Percentiles rank a stretch among this genome's conserved stretches.
These are phyloP conservation scores for Cricetomys ansorgei DNA, from an alignment of 2,113 vertebrate species.

Conservation along the genomic window DNA sequence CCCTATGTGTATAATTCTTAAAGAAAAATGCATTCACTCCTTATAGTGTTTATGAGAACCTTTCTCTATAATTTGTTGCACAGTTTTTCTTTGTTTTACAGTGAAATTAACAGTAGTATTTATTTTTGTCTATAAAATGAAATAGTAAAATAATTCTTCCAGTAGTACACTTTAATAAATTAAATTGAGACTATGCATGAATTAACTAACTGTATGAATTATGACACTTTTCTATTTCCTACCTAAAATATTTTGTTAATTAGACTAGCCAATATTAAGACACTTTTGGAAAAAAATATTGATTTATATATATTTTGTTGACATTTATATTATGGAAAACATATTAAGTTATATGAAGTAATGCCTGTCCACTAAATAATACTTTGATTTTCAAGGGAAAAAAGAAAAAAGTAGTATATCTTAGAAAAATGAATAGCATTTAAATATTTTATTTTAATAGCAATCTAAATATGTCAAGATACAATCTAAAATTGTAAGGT, in stretches of 20 bases:
- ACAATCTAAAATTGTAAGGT: background rate
- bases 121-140: background rate
- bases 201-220: conserved; percentile 83
- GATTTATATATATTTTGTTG: background rate
- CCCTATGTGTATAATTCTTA: background rate
- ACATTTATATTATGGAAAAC: background rate
- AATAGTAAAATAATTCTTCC: background rate
- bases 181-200: conserved; percentile 83
- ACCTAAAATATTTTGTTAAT: too few relatives aligned
- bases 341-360: background rate
- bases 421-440: background rate
- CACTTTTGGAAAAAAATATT: too few relatives aligned
- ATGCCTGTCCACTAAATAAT: background rate
- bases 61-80: background rate
- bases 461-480: too few relatives aligned
- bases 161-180: conserved; percentile 79
- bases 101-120: background rate
- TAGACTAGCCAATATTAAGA: too few relatives aligned
- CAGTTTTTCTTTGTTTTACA: conserved; percentile 3
- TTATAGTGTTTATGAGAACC: background rate
- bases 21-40: background rate
- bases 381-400: too few relatives aligned
- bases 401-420: background rate
- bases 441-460: too few relatives aligned
- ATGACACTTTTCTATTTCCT: conserved; percentile 85